Base-by-base conservation (phyloP, 2,888 invertebrate genomes). In the Atethmia centrago region DNA sequence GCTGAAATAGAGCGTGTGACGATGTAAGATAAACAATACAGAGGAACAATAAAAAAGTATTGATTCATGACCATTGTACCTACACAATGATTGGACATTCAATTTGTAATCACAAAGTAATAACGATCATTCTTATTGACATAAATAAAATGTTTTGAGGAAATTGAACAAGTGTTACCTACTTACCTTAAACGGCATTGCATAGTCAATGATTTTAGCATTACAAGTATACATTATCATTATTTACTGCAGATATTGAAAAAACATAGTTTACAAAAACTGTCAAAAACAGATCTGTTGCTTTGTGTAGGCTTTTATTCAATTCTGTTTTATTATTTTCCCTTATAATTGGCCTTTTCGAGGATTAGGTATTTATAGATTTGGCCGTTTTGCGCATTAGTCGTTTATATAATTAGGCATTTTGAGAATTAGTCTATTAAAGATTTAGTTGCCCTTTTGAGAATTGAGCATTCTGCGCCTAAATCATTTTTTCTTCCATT, bases 1-100 rank as follows among this genome's bases (percentile, higher is more conserved):
- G 45, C 36, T 67, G 66, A 73, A 80, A 70, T 67, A 47, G 59
- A 80, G 53, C 80, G 53, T 78, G 66, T 69, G 82, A 79, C 61
- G 55, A 55, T 28, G 14, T 31, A 0, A 59, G 70, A 81, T 73
- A 74, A 64, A 82, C n/a, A 68, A 56, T 14, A 62, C 25, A 58
- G 28, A 71, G 21, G 10, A 59, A 61, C 53, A 77, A 65, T 72
- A 79, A 61, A 70, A 47, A 78, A 36, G 14, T 68, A 74, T 79
- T 69, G 68, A 79, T 75, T 82, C 56, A 66, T 68, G 28, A 67
- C 47, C 65, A 67, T n/a, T n/a, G 31, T 72, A 59, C 47, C 36
- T 55, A 64, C 53, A 53, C 51, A 40, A 63, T 67, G 42, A 59
- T 69, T 71, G 31, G 21, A 51, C 68, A 55, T 42, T 67, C 7